Base-by-base conservation (phyloP, 2,797 vertebrate species). In the Glossophaga mutica region DNA sequence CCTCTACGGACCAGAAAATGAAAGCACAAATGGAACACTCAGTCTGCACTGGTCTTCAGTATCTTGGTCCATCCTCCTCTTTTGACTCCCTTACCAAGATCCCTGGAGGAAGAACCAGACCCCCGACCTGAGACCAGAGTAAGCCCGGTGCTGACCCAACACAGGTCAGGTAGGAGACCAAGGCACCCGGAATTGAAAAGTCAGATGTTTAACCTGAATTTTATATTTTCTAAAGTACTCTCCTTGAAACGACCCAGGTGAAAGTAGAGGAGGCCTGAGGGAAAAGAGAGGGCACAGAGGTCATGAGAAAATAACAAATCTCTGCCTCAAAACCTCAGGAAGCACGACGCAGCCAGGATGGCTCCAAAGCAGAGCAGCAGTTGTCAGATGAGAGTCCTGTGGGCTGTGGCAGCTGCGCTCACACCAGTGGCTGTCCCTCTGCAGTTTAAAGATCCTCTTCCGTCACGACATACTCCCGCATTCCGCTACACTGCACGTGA, bases 51-150 rank as follows among this genome's bases (percentile, higher is more conserved):
- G 9, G 50, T 52, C 50, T 48, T 52, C 19, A 18, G 50, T 52
- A 19, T 52, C 18, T 52, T 39, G 39, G 48, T 16, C 15, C 14
- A 0, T 48, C 3, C 48, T 48, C 15, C 59, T 39, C 32, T 34
- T 48, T 59, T 88, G 32, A 26, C 19, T 70, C 59, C 10, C 9
- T 92, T 48, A 52, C 67, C 16, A 21, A 22, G n/a, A 42, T 37
- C 5, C 18, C 2, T 32, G 15, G 2, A 52, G 39, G 4, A 46
- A 67, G n/a, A 76, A 37, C 59, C 10, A 79, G 48, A 48, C 12
- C 21, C 22, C 3, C 9, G 37, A 18, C 5, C 34, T 46, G 39
- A 50, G 18, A 5, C 0, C 18, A 55, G 52, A 32, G 50, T 0
- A 74, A 8, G 6, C 26, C 48, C 2, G 0, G 9, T 19, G 46